phyloP scores from a whole-genome alignment of 2,797 vertebrate species.

The Rhinichthys osculus region DNA sequence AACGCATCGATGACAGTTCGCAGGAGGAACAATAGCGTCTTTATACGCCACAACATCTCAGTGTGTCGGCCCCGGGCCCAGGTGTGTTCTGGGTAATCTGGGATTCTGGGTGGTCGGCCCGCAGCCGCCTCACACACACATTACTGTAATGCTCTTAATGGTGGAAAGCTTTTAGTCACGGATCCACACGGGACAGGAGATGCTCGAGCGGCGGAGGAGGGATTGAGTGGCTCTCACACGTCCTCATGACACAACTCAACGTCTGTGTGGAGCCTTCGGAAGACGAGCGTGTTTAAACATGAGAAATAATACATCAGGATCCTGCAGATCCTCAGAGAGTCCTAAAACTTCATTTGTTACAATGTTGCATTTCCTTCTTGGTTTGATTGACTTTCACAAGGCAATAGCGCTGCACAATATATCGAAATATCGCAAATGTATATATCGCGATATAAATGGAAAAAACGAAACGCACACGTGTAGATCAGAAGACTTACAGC shows the following conservation, averaged over 20 bases:
- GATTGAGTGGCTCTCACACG: neutral
- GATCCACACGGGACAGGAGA: neutral
- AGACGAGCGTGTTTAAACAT: neutral
- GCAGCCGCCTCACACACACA: neutral
- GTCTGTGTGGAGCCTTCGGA: neutral
- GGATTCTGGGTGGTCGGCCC: slow-evolving; percentile 58
- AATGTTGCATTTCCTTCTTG: no score
- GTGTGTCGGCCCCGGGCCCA: slow-evolving; percentile 52
- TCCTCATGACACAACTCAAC: neutral
- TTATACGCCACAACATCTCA: slow-evolving; percentile 54
- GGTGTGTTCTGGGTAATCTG: slow-evolving; percentile 61
- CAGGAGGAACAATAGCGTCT: neutral
- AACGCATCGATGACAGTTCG: neutral
- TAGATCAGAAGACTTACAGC: no score
- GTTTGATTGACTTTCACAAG: no score
- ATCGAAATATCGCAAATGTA: no score
- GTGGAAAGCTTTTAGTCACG: neutral
- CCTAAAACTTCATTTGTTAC: neutral
- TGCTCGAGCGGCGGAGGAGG: neutral
- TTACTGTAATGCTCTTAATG: neutral
- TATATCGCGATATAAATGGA: no score
- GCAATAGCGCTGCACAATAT: no score
- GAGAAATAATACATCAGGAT: neutral
- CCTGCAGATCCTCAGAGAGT: no score
- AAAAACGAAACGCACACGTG: no score